Base-by-base conservation (phyloP, 2,797 vertebrate species). In the Antennarius maculatus region DNA sequence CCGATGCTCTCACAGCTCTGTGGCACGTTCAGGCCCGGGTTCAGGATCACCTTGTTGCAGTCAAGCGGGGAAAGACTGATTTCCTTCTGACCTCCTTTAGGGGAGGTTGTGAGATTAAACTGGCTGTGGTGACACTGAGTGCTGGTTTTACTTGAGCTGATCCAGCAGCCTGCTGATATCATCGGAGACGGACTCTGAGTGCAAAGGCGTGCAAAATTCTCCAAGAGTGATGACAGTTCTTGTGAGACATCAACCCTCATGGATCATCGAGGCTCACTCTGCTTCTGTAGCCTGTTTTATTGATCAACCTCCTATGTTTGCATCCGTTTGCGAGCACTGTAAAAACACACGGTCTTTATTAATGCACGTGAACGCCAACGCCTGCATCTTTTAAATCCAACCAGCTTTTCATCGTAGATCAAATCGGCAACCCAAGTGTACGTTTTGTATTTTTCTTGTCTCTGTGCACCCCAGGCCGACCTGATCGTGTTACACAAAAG, bases 401-500 rank as follows among this genome's bases (percentile, higher is more conserved):
- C 43, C 27, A 63, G 37, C 7, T 69, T 54, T 69, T 45, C 46
- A 63, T 17, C 54, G 23, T n/a, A 18, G 55, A 72, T 68, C 54
- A 59, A 69, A 79, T 78, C 65, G 66, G 39, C 54, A 34, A 37
- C 55, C 46, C 16, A 14, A 39, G 48, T 53, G 31, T 60, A 61
- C 37, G 50, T 66, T 51, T 55, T 34, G 29, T 56, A 29, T 58
- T 71, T 58, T 58, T 37, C 48, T 55, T 45, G n/a, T 7, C 52
- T 7, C 50, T 37, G 31, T 29, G 54, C 11, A 27, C 72, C 66
- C 17, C 53, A 17, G 68, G 56, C 75, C 6, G 17, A 51, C 12
- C 61, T 76, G 66, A 85, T 89, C 58, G 0, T 6, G 29, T 87
- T 84, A 76, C 81, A 77, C 63, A 48, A 71, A 83, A 72, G 62